phyloP scores from a whole-genome alignment of 2,113 vertebrate genomes.

The Jacana jacana region DNA sequence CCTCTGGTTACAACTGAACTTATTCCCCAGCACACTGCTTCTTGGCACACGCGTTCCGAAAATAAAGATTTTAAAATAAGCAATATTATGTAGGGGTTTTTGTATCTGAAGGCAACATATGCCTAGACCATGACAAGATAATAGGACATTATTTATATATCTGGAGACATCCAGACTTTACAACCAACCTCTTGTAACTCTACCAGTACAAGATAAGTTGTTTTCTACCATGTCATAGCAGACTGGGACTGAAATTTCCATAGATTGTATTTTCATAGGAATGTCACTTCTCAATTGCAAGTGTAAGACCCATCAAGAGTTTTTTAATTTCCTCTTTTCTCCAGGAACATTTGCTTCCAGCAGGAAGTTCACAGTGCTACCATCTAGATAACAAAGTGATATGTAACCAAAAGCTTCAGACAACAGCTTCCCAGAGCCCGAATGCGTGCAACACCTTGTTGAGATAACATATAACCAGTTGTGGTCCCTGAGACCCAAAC shows the following conservation, averaged over 20 bases:
- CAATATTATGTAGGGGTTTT: neutral
- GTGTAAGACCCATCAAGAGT: neutral
- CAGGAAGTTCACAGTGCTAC: neutral
- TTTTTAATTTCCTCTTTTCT: neutral
- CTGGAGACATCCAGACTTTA: neutral
- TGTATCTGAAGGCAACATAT: neutral
- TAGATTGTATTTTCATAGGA: neutral
- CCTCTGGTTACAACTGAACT: neutral
- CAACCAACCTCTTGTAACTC: neutral
- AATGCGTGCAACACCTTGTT: accelerated
- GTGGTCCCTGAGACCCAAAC: neutral
- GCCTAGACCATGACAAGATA: neutral
- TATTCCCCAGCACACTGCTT: neutral
- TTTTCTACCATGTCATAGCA: neutral
- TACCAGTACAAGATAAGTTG: neutral
- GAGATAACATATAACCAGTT: neutral
- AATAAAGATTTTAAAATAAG: neutral
- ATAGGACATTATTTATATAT: neutral
- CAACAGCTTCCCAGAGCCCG: neutral
- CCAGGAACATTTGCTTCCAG: neutral
- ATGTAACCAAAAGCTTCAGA: neutral
- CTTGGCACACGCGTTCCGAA: neutral
- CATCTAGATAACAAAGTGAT: neutral
- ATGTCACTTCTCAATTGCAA: neutral
- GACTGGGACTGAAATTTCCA: neutral